Percentiles rank a stretch among this genome's conserved stretches.
Conservation (phyloP, 2,113 vertebrate species). For the Todiramphus chloris region DNA sequence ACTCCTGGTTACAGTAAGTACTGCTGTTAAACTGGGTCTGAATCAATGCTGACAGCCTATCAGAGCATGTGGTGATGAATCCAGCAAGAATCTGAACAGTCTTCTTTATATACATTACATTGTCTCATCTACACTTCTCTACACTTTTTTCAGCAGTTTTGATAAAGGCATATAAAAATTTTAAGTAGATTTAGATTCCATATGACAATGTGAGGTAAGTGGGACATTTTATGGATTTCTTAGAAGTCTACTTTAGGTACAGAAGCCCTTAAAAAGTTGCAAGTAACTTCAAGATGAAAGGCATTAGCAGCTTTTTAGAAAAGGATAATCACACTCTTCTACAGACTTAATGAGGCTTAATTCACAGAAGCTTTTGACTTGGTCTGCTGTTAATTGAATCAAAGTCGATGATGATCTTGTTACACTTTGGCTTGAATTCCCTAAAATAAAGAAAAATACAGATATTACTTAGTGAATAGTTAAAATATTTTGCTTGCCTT, state of each 20-base stretch:
- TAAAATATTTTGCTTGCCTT: constrained; percentile 70
- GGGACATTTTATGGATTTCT: constrained; percentile 25
- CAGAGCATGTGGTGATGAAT: background rate
- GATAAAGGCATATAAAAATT: background rate
- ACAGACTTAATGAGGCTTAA: constrained; percentile 55
- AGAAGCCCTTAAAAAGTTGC: constrained; percentile 63
- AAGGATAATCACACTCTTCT: constrained; percentile 62
- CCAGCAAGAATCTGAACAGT: background rate
- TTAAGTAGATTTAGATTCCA: constrained; percentile 35
- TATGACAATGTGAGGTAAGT: background rate
- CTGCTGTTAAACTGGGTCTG: background rate
- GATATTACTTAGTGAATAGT: constrained; percentile 35
- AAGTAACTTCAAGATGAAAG: constrained; percentile 72
- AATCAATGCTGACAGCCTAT: background rate
- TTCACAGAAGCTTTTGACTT: constrained; percentile 72
- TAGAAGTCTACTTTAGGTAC: constrained; percentile 23
- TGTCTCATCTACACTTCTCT: background rate
- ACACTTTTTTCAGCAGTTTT: constrained; percentile 22
- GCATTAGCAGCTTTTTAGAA: constrained; percentile 62
- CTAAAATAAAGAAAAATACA: constrained; percentile 67
- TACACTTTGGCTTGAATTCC: constrained; percentile 84
- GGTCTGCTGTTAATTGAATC: constrained; percentile 81
- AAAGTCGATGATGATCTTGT: constrained; percentile 85
- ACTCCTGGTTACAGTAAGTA: background rate
- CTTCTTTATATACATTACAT: background rate